These are phyloP conservation scores for Puntigrus tetrazona DNA, from an alignment of 2,113 vertebrate species.

Conservation along the genomic window DNA sequence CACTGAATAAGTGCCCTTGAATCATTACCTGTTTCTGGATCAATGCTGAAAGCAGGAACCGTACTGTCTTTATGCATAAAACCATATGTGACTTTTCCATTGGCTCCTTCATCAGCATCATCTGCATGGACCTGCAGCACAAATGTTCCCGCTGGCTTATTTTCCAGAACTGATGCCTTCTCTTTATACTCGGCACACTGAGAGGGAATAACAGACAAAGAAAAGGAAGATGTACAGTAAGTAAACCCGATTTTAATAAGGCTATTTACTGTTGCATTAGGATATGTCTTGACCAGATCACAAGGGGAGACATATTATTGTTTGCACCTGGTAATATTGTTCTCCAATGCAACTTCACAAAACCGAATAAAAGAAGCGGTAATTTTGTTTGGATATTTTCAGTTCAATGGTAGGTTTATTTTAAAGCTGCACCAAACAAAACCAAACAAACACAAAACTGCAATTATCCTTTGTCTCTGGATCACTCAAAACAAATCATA, in stretches of 20 bases:
- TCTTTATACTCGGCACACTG: conserved; percentile 86
- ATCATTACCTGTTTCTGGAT: conserved; percentile 83
- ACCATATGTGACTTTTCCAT: conserved; percentile 86
- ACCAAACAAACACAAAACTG: background rate
- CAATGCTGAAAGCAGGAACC: conserved; percentile 83
- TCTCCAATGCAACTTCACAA: background rate
- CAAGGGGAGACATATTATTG: background rate
- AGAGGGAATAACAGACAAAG: background rate
- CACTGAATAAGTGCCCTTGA: background rate
- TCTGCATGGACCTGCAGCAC: conserved; percentile 85
- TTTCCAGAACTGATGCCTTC: conserved; percentile 84
- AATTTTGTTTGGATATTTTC: background rate
- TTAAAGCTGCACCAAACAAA: background rate
- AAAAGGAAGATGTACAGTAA: background rate
- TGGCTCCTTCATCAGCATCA: conserved; percentile 86
- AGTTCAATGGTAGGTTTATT: background rate
- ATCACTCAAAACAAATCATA: too few relatives aligned
- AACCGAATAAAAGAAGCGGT: background rate
- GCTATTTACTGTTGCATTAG: background rate
- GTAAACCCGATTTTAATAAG: background rate
- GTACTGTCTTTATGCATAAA: conserved; percentile 87
- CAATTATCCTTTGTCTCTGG: background rate
- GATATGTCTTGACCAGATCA: background rate
- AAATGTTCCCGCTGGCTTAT: conserved; percentile 83
- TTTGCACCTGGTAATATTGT: background rate